phyloP scores from a whole-genome alignment of 1,140 invertebrate genomes.

The Drosophila rufa region DNA sequence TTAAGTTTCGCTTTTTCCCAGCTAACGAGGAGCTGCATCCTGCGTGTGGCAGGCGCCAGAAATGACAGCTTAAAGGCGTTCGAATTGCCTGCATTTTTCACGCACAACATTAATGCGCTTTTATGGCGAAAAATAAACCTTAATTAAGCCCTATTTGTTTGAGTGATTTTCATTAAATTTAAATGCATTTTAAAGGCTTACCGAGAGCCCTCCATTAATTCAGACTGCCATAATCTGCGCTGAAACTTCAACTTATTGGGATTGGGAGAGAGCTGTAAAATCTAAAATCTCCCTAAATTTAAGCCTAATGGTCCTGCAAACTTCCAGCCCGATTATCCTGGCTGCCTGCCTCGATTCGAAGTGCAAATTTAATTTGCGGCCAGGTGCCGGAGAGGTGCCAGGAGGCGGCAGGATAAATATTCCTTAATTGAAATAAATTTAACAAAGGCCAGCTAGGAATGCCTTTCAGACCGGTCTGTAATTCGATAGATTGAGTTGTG shows the following conservation, averaged over 20 bases:
- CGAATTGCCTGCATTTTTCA: neutral
- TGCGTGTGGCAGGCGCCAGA: neutral
- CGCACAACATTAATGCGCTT: no score
- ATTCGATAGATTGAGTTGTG: neutral
- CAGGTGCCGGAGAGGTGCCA: slow-evolving; percentile 6
- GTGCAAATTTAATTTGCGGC: slow-evolving; percentile 55
- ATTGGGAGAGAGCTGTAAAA: neutral
- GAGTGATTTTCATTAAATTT: no score
- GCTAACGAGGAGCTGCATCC: neutral
- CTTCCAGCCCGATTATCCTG: neutral
- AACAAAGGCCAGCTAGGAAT: neutral
- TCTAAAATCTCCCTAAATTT: neutral
- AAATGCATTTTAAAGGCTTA: no score
- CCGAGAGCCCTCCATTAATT: no score
- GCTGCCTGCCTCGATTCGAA: slow-evolving; percentile 10
- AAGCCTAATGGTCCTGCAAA: neutral
- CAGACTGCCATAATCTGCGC: no score
- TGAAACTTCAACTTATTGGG: neutral
- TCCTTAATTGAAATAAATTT: slow-evolving; percentile 53
- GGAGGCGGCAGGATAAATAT: no score
- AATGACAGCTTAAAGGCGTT: neutral
- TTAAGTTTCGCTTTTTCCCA: slow-evolving; percentile 2
- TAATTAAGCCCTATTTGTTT: neutral
- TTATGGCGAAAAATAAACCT: neutral
- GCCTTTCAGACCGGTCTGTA: neutral